A percentile compares a stretch with the other conserved stretches of the same genome.
These are phyloP conservation scores for Dichetophora obliterata DNA, from an alignment of 2,888 invertebrate species.

Conservation along the genomic window DNA sequence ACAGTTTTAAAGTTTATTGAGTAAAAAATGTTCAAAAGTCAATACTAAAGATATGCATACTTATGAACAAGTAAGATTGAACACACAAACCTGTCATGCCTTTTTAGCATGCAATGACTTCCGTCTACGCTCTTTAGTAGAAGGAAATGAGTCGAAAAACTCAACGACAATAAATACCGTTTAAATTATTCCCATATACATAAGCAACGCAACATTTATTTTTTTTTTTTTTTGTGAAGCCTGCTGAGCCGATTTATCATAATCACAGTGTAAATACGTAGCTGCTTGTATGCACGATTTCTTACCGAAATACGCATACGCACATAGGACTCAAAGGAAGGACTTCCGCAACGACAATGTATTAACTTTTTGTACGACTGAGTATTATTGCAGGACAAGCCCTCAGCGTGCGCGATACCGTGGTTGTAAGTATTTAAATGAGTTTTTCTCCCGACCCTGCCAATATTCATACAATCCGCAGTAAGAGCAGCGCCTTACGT, in stretches of 20 bases:
- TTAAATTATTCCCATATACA: not conserved
- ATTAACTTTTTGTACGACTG: conserved; percentile 23
- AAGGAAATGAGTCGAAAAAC: no score
- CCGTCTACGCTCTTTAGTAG: no score
- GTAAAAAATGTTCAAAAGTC: no score
- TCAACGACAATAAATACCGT: no score
- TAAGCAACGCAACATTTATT: not conserved
- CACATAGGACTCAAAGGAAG: not conserved
- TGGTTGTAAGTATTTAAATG: conserved; percentile 24
- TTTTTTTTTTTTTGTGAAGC: no score
- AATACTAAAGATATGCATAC: no score
- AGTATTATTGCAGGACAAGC: not conserved
- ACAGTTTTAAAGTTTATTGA: no score
- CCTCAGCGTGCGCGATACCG: not conserved
- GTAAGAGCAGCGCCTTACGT: no score
- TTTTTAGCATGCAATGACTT: no score
- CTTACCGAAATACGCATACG: not conserved
- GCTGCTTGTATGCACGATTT: not conserved
- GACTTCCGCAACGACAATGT: conserved; percentile 18
- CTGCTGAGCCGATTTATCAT: conserved; percentile 25
- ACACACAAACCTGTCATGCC: no score
- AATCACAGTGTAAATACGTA: conserved; percentile 5
- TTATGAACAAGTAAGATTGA: no score
- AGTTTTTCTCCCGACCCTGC: not conserved
- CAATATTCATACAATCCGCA: no score